These are phyloP conservation scores for Listronotus bonariensis DNA, from an alignment of 1,140 invertebrate genomes.

Conservation along the genomic window DNA sequence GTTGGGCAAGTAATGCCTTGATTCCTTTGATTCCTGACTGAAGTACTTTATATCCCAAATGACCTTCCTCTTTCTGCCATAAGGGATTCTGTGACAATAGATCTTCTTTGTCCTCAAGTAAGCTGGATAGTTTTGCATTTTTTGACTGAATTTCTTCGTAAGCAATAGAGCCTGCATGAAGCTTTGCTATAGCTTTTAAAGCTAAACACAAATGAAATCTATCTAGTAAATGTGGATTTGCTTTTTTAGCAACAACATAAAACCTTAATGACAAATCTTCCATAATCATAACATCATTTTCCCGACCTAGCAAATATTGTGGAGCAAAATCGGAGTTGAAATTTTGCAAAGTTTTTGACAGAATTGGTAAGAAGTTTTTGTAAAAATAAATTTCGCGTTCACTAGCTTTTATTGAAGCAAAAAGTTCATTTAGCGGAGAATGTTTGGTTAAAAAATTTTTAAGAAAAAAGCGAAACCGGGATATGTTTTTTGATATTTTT, in stretches of 20 bases:
- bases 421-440: not conserved
- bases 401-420: not conserved
- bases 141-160: constrained; percentile 5
- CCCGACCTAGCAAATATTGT: constrained; percentile 7
- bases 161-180: constrained; percentile 12
- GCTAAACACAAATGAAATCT: constrained; percentile 25
- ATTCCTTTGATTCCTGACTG: constrained; percentile 17
- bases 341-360: not conserved
- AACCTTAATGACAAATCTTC: constrained; percentile 27
- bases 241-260: constrained; percentile 12
- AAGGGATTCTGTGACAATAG: constrained; percentile 11
- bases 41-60: constrained; percentile 2
- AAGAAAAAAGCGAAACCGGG: constrained; percentile 19
- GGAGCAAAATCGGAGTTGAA: constrained; percentile 15
- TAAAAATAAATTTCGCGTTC: constrained; percentile 22
- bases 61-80: not conserved
- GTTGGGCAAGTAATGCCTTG: constrained; percentile 17
- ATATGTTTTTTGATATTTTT: constrained; percentile 26
- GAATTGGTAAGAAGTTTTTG: constrained; percentile 1
- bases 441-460: constrained; percentile 9
- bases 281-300: constrained; percentile 12
- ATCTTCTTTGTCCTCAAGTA: constrained; percentile 8
- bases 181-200: constrained; percentile 19
- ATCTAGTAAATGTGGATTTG: constrained; percentile 15
- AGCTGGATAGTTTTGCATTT: not conserved